Conservation (phyloP, 92 coral and sea anemone species). For the Anthopleura xanthogrammica region DNA sequence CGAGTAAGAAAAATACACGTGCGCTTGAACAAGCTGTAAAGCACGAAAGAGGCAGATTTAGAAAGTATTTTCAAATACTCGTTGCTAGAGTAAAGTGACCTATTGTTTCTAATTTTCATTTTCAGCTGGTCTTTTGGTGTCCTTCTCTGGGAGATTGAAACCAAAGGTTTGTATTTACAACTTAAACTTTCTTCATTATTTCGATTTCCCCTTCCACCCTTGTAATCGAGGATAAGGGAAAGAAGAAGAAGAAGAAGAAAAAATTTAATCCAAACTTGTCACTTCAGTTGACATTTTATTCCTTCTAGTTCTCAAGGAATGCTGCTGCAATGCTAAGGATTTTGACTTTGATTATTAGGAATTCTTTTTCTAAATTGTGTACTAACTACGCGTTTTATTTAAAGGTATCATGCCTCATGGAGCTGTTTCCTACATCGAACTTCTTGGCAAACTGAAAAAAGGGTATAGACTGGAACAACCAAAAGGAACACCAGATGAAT, state of each 20-base stretch:
- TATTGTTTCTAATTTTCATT: not conserved
- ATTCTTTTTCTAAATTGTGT: not conserved
- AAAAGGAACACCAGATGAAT: conserved; percentile 60
- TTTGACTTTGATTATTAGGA: no score
- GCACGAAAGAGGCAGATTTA: not conserved
- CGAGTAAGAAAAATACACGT: no score
- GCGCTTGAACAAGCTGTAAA: no score
- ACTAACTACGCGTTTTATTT: not conserved
- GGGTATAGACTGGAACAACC: conserved; percentile 78
- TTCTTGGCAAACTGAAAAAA: conserved; percentile 37
- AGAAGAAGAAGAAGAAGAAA: no score
- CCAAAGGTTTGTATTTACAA: conserved; percentile 57
- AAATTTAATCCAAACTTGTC: no score
- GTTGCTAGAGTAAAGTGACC: not conserved
- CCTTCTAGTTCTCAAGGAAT: no score
- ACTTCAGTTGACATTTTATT: no score
- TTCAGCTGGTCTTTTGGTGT: conserved; percentile 88
- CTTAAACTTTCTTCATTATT: no score
- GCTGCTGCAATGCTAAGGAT: no score
- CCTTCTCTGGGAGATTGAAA: conserved; percentile 92
- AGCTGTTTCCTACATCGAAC: conserved; percentile 45
- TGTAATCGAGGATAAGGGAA: no score
- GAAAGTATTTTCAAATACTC: no score
- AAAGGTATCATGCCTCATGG: conserved; percentile 69
- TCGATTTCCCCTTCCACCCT: no score